Conservation (phyloP, 2,888 invertebrate genomes). For the Chloroclystis v-ata region DNA sequence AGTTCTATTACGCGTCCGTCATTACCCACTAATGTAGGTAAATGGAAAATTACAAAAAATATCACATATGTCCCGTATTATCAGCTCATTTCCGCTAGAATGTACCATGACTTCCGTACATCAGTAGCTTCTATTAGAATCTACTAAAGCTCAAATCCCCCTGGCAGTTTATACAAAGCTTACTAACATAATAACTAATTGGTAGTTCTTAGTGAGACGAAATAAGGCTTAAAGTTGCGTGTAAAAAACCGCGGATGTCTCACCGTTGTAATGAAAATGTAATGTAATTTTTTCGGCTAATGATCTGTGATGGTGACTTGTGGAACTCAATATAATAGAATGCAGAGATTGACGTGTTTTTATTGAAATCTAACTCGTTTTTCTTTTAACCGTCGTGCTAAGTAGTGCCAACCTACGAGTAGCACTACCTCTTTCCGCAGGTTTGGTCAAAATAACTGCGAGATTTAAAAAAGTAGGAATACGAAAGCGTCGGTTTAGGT, state of each 20-base stretch:
- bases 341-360: no score
- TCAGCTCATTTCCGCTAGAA: slow-evolving; percentile 23
- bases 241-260: not conserved
- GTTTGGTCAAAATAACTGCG: no score
- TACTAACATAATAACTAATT: not conserved
- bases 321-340: not conserved
- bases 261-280: not conserved
- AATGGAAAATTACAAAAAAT: slow-evolving; percentile 8
- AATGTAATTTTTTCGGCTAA: slow-evolving; percentile 22
- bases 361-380: no score
- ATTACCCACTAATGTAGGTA: not conserved
- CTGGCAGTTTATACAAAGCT: slow-evolving; percentile 8
- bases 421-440: no score
- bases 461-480: no score
- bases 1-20: not conserved
- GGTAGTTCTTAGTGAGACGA: not conserved
- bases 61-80: slow-evolving; percentile 17
- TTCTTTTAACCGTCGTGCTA: no score
- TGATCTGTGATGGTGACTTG: slow-evolving; percentile 14
- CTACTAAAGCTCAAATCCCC: not conserved
- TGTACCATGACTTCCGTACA: slow-evolving; percentile 5
- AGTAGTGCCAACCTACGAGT: no score
- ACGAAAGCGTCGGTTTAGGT: no score
- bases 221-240: slow-evolving; percentile 5
- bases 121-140: not conserved